These are phyloP conservation scores for Byasa hedistus DNA, from an alignment of 2,888 invertebrate genomes.

Conservation along the genomic window DNA sequence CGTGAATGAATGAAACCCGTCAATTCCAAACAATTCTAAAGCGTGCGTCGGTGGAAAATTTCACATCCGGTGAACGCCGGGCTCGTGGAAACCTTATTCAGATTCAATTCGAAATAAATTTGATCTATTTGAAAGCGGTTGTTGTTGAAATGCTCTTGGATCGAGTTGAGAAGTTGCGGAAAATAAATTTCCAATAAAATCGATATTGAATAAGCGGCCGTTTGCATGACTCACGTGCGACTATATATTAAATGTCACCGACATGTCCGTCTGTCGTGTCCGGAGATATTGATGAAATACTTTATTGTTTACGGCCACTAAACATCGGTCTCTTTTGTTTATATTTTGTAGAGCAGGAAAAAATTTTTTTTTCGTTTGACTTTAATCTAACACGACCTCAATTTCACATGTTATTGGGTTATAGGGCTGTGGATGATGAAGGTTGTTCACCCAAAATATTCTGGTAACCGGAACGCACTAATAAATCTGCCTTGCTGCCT, in stretches of 20 bases:
- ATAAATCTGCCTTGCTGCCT: no score
- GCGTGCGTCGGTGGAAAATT: conserved; percentile 66
- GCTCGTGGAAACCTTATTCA: conserved; percentile 28
- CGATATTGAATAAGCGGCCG: conserved; percentile 29
- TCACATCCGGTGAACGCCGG: conserved; percentile 54
- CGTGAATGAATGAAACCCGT: conserved; percentile 49
- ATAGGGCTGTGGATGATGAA: neutral
- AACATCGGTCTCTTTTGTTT: neutral
- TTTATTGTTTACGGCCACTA: neutral
- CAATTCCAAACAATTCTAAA: conserved; percentile 49
- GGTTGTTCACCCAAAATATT: no score
- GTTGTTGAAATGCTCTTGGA: conserved; percentile 6
- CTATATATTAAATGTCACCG: conserved; percentile 31
- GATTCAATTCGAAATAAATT: conserved; percentile 27
- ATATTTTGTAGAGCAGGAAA: neutral
- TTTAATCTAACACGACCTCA: neutral
- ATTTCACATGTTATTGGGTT: neutral
- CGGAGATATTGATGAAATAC: conserved; percentile 5
- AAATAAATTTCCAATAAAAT: conserved; percentile 33
- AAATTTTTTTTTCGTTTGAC: neutral
- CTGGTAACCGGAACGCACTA: no score
- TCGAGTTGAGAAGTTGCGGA: conserved; percentile 11
- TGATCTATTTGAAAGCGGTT: conserved; percentile 13
- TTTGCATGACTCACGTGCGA: conserved; percentile 29
- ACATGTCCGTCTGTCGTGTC: conserved; percentile 15